A percentile compares a stretch with the other conserved stretches of the same genome.
Evolutionary conservation across 2,797 vertebrate species (phyloP).

Genomic region (Cryptoprocta ferox): DNA sequence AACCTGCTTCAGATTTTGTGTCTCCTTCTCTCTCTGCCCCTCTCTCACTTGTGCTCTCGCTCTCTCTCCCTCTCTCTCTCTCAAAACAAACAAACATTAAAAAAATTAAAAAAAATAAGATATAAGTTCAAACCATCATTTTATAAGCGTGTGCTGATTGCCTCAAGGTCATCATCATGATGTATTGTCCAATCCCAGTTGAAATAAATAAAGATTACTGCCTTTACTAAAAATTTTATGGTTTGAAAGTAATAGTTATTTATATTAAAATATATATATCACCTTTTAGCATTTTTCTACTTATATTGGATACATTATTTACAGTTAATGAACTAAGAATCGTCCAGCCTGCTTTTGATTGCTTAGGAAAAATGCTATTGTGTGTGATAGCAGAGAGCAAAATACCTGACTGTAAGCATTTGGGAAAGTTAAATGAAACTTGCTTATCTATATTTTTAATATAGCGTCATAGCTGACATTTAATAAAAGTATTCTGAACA

Average conservation of each 20-base stretch:
- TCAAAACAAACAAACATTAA: too few species aligned
- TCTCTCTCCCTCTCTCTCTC: too few species aligned
- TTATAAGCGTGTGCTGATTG: neutral
- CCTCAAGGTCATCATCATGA: neutral
- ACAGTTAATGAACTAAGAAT: neutral
- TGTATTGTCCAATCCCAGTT: neutral
- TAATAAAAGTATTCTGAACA: neutral
- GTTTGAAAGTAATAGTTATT: slow-evolving; percentile 11
- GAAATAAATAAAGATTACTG: neutral
- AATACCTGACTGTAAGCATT: neutral
- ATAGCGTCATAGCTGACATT: neutral
- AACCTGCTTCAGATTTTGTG: too few species aligned
- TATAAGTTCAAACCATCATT: neutral
- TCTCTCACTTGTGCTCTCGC: too few species aligned
- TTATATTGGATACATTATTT: neutral
- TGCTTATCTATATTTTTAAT: slow-evolving; percentile 3
- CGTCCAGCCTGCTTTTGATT: neutral
- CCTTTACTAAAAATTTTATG: neutral
- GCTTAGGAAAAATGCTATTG: neutral
- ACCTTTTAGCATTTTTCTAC: neutral
- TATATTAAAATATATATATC: neutral
- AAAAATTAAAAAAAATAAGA: neutral
- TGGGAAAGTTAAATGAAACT: neutral
- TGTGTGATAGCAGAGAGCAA: neutral
- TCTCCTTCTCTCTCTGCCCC: too few species aligned